Base-by-base conservation (phyloP, 2,888 invertebrate genomes). In the Ptilodon capucinus region DNA sequence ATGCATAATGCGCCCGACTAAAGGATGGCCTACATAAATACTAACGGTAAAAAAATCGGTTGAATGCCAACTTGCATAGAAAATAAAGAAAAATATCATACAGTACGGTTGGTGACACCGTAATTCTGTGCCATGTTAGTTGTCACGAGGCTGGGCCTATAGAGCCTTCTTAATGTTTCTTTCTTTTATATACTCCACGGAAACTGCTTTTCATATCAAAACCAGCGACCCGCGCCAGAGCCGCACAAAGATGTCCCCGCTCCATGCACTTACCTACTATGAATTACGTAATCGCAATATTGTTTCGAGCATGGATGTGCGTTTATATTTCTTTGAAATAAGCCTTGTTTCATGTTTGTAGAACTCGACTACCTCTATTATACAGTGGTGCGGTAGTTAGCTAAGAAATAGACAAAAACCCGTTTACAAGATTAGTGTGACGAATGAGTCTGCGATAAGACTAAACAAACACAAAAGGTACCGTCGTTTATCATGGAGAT, bases 151-250 rank as follows among this genome's bases (percentile, higher is more conserved):
- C 49, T 53, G 65, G 58, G 57, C 62, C 64, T 51, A 71, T 61
- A 69, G 64, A 67, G 70, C 71, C 69, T 71, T 73, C 75, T 76
- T 64, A 71, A 74, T 76, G 66, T 64, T 68, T 68, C n/a, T n/a
- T 68, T 79, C 76, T 81, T 85, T 88, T 87, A 88, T 88, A 84
- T 86, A 77, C 72, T 77, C 54, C 67, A 79, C 75, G 67, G 81
- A 79, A 83, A 84, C 79, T 78, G 85, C 85, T 87, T 88, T 89
- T 88, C 86, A 87, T 79, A 85, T 87, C 87, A 88, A 76, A 62
- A 83, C 76, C 87, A 88, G 84, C 72, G 73, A 68, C 70, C 75
- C 75, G 74, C 75, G 71, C 68, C 68, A 66, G 71, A 79, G 73
- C 71, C 69, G 72, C 73, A 82, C 77, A 84, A 83, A 83, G 81